Evolutionary conservation across 2,888 invertebrate species (phyloP).

Genomic region (Resseliella maxima): DNA sequence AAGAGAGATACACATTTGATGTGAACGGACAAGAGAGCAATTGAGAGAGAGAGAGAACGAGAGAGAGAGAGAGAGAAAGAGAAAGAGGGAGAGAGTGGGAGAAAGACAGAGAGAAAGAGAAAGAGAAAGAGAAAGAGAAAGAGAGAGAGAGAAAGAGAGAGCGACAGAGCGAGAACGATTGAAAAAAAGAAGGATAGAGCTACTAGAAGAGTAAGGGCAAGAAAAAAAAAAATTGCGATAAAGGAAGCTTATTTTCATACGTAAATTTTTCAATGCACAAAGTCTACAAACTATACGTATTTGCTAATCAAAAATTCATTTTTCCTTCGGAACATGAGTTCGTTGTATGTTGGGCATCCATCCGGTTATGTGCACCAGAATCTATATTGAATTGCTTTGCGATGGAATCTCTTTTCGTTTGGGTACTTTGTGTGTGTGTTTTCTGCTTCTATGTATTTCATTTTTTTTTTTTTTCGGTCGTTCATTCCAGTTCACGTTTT

Average conservation of each 20-base stretch:
- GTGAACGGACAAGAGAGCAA: too few relatives aligned
- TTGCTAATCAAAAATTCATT: constrained; percentile 39
- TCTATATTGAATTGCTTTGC: constrained; percentile 38
- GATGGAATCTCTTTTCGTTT: not conserved
- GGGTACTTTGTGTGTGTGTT: not conserved
- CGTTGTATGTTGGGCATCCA: not conserved
- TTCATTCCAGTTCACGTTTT: constrained; percentile 13
- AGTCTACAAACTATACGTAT: constrained; percentile 50
- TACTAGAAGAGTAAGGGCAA: not conserved
- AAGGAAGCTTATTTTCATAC: not conserved
- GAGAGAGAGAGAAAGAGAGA: too few relatives aligned
- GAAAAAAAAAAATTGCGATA: too few relatives aligned
- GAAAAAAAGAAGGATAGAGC: not conserved
- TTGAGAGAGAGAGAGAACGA: too few relatives aligned
- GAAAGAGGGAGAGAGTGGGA: not conserved
- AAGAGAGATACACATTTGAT: too few relatives aligned
- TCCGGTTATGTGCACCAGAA: not conserved
- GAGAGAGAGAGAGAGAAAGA: not conserved
- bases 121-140: too few relatives aligned
- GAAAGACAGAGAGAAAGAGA: not conserved
- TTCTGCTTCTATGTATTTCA: not conserved
- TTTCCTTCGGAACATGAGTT: not conserved
- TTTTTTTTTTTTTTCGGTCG: too few relatives aligned
- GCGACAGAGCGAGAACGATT: not conserved
- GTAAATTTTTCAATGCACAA: constrained; percentile 22